phyloP scores from a whole-genome alignment of 2,888 invertebrate species.

The Dasypolia templi region DNA sequence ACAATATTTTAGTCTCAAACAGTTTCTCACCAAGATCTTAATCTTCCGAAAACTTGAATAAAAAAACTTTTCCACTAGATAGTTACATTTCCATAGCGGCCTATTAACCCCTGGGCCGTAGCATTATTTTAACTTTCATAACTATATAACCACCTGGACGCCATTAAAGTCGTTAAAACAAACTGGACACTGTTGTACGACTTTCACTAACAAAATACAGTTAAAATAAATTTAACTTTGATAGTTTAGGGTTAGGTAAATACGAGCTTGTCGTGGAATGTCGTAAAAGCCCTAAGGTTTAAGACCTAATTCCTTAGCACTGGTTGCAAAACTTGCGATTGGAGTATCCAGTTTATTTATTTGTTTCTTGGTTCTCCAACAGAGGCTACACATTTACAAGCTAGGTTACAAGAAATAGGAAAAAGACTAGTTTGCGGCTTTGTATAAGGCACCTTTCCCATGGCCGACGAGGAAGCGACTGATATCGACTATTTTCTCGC shows the following conservation, averaged over 20 bases:
- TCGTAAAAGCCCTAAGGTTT: constrained; percentile 31
- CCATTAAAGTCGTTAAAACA: constrained; percentile 47
- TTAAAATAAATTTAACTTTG: constrained; percentile 46
- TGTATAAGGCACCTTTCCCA: too few relatives aligned
- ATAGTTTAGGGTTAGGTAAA: constrained; percentile 42
- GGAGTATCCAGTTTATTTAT: background rate
- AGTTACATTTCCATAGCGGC: background rate
- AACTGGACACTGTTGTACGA: constrained; percentile 30
- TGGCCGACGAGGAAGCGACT: too few relatives aligned
- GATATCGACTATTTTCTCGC: too few relatives aligned
- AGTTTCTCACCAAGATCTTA: background rate
- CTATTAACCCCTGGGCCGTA: background rate
- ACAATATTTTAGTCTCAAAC: background rate
- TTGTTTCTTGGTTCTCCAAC: too few relatives aligned
- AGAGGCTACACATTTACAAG: background rate
- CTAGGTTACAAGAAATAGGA: background rate
- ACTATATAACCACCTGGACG: constrained; percentile 29
- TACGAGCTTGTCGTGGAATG: constrained; percentile 11
- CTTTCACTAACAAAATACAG: constrained; percentile 53
- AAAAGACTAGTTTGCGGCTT: background rate
- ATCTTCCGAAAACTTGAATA: background rate
- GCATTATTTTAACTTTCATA: constrained; percentile 38
- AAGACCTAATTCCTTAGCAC: background rate
- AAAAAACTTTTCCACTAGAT: background rate
- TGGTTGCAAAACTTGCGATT: constrained; percentile 20